These are phyloP conservation scores for Acleris holmiana DNA, from an alignment of 2,888 invertebrate species.

Conservation along the genomic window DNA sequence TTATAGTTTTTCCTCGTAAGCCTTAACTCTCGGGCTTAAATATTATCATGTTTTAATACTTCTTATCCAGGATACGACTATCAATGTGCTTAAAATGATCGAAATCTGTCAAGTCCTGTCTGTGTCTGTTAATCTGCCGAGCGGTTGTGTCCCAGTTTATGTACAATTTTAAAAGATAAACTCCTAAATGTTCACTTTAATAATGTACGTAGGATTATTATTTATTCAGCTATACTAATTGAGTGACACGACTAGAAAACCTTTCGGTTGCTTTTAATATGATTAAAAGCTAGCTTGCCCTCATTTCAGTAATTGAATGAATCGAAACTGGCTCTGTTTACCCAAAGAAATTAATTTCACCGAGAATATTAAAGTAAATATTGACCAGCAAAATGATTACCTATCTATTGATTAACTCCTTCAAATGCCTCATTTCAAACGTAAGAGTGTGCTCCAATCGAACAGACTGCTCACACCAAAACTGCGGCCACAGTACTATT, in stretches of 20 bases:
- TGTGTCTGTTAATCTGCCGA: no score
- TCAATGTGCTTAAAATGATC: no score
- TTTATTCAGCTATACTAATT: not conserved
- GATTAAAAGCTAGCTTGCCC: constrained; percentile 19
- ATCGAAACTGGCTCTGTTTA: constrained; percentile 16
- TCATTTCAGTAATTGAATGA: constrained; percentile 25
- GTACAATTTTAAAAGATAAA: no score
- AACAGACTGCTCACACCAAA: constrained; percentile 7
- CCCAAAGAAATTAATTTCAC: constrained; percentile 8
- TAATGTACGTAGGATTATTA: not conserved
- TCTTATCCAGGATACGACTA: no score
- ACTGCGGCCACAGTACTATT: constrained; percentile 20
- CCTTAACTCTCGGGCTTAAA: no score
- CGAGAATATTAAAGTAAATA: constrained; percentile 13
- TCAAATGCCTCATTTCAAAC: not conserved
- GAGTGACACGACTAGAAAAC: not conserved
- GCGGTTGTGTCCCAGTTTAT: no score
- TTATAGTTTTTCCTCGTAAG: no score
- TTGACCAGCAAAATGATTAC: not conserved
- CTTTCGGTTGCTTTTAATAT: constrained; percentile 6
- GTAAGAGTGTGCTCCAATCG: not conserved
- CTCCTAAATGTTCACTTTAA: no score
- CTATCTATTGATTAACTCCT: no score
- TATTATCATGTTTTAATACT: no score
- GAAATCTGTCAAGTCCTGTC: no score